Evolutionary conservation across 2,888 invertebrate genomes (phyloP).

Genomic region (Lepeophtheirus nordmannii): DNA sequence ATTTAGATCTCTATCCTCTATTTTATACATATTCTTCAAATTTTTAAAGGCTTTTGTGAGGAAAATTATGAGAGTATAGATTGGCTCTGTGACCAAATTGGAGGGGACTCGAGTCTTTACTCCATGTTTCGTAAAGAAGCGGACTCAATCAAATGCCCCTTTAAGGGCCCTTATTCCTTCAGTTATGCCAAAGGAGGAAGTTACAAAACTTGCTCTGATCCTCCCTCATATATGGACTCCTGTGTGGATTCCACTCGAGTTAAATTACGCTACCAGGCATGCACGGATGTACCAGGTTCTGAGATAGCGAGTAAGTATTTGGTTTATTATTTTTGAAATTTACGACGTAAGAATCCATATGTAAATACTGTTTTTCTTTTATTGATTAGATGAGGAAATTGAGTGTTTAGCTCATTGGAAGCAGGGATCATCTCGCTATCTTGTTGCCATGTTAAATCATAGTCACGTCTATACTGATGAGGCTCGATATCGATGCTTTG

Average conservation of each 20-base stretch:
- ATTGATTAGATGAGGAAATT: conserved; percentile 20
- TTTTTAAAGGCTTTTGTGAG: conserved; percentile 25
- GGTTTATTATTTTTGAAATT: not conserved
- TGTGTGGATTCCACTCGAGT: conserved; percentile 82
- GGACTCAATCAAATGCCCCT: conserved; percentile 74
- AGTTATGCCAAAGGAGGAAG: conserved; percentile 81
- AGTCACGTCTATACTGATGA: conserved; percentile 77
- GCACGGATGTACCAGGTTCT: conserved; percentile 74
- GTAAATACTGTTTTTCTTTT: not conserved
- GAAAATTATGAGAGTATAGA: conserved; percentile 51
- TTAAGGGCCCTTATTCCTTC: conserved; percentile 74
- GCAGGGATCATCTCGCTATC: conserved; percentile 75
- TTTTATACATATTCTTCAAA: too few species aligned
- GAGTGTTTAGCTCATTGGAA: conserved; percentile 47
- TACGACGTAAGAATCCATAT: not conserved
- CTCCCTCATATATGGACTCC: conserved; percentile 77
- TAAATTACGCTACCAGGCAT: conserved; percentile 79
- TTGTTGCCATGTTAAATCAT: conserved; percentile 76
- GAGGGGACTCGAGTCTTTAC: conserved; percentile 71
- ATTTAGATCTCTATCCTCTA: too few species aligned
- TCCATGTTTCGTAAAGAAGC: conserved; percentile 79
- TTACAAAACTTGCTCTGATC: conserved; percentile 59
- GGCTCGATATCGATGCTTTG: conserved; percentile 85
- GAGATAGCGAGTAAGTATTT: conserved; percentile 64
- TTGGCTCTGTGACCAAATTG: conserved; percentile 66